A percentile compares a stretch with the other conserved stretches of the same genome.
Conservation (phyloP, 2,888 invertebrate species). For the Clivina fossor region DNA sequence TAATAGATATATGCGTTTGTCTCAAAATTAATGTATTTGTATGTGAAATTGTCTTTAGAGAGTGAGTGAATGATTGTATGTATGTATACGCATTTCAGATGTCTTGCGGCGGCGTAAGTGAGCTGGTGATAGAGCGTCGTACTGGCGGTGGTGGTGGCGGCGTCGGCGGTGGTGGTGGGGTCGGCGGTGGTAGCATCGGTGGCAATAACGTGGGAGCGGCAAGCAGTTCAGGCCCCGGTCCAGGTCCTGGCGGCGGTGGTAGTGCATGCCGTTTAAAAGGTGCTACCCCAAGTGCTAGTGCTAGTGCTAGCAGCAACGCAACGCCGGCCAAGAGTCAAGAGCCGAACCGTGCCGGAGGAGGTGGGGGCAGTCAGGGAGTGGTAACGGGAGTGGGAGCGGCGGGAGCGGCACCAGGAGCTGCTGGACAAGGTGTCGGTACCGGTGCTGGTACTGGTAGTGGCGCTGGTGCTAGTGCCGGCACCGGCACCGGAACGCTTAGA, state of each 20-base stretch:
- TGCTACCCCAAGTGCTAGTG: constrained; percentile 44
- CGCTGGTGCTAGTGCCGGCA: constrained; percentile 1
- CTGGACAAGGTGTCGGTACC: constrained; percentile 3
- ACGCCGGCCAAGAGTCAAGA: constrained; percentile 48
- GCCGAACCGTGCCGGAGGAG: constrained; percentile 47
- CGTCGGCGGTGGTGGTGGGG: constrained; percentile 45
- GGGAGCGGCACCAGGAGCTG: neutral
- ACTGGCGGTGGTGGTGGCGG: constrained; percentile 52
- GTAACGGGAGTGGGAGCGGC: constrained; percentile 29
- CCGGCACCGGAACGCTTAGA: constrained; percentile 49
- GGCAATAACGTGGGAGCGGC: constrained; percentile 50
- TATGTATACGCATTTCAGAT: constrained; percentile 49
- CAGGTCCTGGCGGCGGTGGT: constrained; percentile 40
- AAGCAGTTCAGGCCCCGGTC: constrained; percentile 47
- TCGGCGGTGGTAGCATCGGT: constrained; percentile 50
- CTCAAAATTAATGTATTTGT: too few relatives aligned
- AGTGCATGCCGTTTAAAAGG: constrained; percentile 48
- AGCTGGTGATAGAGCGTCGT: constrained; percentile 52
- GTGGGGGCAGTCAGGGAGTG: constrained; percentile 46
- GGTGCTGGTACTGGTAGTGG: constrained; percentile 49
- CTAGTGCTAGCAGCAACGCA: constrained; percentile 35
- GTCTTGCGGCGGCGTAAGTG: constrained; percentile 61
- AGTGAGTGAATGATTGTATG: neutral
- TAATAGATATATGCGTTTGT: too few relatives aligned
- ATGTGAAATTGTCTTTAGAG: too few relatives aligned